Base-by-base conservation (phyloP, 2,797 vertebrate species). In the Tadarida brasiliensis region DNA sequence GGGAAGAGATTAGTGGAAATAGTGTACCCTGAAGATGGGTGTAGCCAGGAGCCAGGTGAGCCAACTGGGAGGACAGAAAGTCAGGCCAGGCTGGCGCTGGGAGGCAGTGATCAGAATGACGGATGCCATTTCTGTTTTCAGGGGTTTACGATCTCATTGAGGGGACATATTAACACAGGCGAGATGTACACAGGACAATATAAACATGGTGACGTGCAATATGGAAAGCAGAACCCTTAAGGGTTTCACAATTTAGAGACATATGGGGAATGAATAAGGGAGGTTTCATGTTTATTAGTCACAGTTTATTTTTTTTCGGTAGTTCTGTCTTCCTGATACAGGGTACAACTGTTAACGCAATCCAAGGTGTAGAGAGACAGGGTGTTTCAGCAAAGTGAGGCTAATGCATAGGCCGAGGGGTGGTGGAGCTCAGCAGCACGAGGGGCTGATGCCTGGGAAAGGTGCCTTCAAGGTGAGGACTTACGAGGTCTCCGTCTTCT, bases 201-300 rank as follows among this genome's bases (percentile, higher is more conserved):
- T 0, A 15, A 39, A 83, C 0, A n/a, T 44, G 20, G 44, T 1
- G 8, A 51, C 15, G 12, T 44, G 47, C 12, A 11, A 15, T 4
- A 17, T 16, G 44, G 19, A 51, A 57, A 51, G 4, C 73, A 28
- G 47, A 26, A 44, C 39, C 65, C 22, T 57, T 4, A 67, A 20
- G 47, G 35, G 3, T 26, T 35, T 71, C 54, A 5, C 2, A 19
- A 15, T 49, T 35, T 17, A 83, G 30, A 83, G 35, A 51, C 7
- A 44, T 44, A 10, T 11, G 28, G 68, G 77, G 71, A 56, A 70
- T 47, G 15, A 57, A 30, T 28, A 47, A 49, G 22, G 82, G 33
- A 20, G 44, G 17, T 70, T 77, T 85, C 10, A 0, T 44, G 26
- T 51, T 76, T 51, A 65, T 49, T 22, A 87, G 71, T 67, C 3